Evolutionary conservation across 2,888 invertebrate genomes (phyloP), one percentile per base, ranked within the genome.

Genomic region (Lottia scabra): DNA sequence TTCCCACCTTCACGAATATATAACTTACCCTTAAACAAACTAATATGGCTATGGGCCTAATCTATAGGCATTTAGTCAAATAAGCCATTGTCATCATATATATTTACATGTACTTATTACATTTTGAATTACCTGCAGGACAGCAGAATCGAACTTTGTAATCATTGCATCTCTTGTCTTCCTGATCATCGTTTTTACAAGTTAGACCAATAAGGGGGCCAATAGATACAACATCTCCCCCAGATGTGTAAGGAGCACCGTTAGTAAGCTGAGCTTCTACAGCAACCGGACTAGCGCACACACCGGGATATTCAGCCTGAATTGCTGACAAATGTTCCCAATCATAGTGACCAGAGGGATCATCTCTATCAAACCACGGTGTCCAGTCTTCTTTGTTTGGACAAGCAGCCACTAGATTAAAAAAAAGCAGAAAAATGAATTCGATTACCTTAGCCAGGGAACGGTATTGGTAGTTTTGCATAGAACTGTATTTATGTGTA

Each of bases 141-240:
- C 56, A 56, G 56, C 56, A 56, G 56, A 56, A 56, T 56, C 56
- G 56, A 56, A 56, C 56, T 56, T 56, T 56, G 56, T 56, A 56
- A 13, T 56, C 56, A 56, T 56, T 56, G 23, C 56, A 56, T 10
- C 19, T 19, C 13, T 56, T 56, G 56, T 56, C 56, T 10, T 23
- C 13, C 23, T 56, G 56, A 56, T 8, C 56, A 56, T 1, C 56
- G 23, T 56, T 56, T 56, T 56, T 13, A 56, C 56, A 56, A 10
- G 56, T 56, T 10, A 56, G 23, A 23, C 56, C 56, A 56, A 23
- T 19, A 56, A 23, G 12, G 10, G 56, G 56, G 2, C 56, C 56
- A 56, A 56, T 56, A 56, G 23, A 19, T 19, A 56, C 56, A 56
- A 10, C 23, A 23, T 56, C 56, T 19, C 56, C 56, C 12, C 56